These are phyloP conservation scores for Neodon shergylaensis DNA, from an alignment of 2,113 vertebrate species.

Conservation along the genomic window DNA sequence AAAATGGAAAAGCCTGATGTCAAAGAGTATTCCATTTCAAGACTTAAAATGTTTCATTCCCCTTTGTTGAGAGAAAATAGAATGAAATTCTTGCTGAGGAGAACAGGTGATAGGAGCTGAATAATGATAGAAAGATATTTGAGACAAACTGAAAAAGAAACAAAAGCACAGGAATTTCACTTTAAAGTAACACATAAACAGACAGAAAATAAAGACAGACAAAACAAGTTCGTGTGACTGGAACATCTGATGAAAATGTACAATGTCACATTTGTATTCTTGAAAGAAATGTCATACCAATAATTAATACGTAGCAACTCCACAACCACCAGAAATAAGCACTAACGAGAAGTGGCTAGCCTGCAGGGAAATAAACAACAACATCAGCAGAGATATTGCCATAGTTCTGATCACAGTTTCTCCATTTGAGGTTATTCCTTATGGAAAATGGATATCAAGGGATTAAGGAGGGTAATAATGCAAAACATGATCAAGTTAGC, in stretches of 20 bases:
- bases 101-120: neutral
- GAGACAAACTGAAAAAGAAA: neutral
- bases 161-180: neutral
- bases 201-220: neutral
- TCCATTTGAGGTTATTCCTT: neutral
- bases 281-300: neutral
- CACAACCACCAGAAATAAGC: neutral
- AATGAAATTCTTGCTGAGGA: neutral
- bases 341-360: neutral
- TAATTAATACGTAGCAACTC: neutral
- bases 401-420: neutral
- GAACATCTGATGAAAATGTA: neutral
- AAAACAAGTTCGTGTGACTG: neutral
- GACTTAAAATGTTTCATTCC: slow-evolving; percentile 21
- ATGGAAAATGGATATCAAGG: neutral
- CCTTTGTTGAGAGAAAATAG: slow-evolving; percentile 13
- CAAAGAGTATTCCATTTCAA: slow-evolving; percentile 34
- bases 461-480: neutral
- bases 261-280: neutral
- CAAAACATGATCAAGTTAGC: neutral
- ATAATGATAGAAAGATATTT: neutral
- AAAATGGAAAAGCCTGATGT: slow-evolving; percentile 26
- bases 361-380: neutral
- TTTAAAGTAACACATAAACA: neutral
- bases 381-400: neutral